A percentile compares a stretch with the other conserved stretches of the same genome.
Evolutionary conservation across 2,888 invertebrate species (phyloP).

Genomic region (Gandaritis pyraliata): DNA sequence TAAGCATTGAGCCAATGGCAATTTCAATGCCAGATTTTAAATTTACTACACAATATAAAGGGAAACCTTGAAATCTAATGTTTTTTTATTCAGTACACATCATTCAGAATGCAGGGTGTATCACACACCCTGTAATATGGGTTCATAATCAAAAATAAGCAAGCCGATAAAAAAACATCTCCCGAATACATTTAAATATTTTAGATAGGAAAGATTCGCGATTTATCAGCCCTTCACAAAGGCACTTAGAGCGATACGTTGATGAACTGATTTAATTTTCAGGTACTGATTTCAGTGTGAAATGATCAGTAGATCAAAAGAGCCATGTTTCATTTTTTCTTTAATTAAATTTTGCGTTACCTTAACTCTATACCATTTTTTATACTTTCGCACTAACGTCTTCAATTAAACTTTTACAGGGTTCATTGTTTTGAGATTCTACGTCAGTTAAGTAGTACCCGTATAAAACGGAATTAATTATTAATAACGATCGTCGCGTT

Average conservation of each 20-base stretch:
- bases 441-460: slow-evolving; percentile 7
- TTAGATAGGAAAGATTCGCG: background rate
- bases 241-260: background rate
- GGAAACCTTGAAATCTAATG: too few relatives aligned
- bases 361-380: too few relatives aligned
- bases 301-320: background rate
- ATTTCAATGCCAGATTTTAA: background rate
- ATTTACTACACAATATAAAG: too few relatives aligned
- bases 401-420: slow-evolving; percentile 1
- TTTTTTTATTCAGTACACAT: too few relatives aligned
- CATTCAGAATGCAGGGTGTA: too few relatives aligned
- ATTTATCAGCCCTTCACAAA: slow-evolving; percentile 1
- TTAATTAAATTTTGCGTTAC: background rate
- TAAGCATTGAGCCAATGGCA: too few relatives aligned
- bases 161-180: background rate
- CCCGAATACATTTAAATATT: background rate
- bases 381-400: background rate
- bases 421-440: slow-evolving; percentile 13
- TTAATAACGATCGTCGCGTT: slow-evolving; percentile 14
- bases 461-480: too few relatives aligned
- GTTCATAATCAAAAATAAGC: too few relatives aligned
- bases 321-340: background rate
- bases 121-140: too few relatives aligned
- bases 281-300: background rate
- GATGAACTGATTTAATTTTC: slow-evolving; percentile 1